Conservation (phyloP, 2,113 vertebrate genomes). For the Poeciliopsis occidentalis region DNA sequence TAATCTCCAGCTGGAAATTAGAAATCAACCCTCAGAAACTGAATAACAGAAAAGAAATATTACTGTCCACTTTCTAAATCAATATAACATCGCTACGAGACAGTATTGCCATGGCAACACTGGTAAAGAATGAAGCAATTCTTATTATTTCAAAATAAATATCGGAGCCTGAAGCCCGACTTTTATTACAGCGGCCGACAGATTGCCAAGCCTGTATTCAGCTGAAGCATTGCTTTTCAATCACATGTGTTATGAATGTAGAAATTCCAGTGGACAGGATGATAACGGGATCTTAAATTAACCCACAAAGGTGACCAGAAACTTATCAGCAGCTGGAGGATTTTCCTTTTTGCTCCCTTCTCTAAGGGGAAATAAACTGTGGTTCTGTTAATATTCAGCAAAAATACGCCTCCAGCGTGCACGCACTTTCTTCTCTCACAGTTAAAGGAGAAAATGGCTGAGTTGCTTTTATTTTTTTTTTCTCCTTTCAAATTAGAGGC, state of each 20-base stretch:
- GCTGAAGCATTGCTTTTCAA: constrained; percentile 96
- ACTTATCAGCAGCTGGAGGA: constrained; percentile 75
- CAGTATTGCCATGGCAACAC: constrained; percentile 99
- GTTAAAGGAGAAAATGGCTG: constrained; percentile 67
- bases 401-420: constrained; percentile 61
- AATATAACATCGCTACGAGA: constrained; percentile 98
- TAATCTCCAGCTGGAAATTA: constrained; percentile 99
- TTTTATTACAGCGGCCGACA: constrained; percentile 98
- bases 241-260: constrained; percentile 95
- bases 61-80: constrained; percentile 99
- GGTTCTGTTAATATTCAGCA: constrained; percentile 68
- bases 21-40: constrained; percentile 98
- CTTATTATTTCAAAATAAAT: constrained; percentile 99
- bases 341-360: constrained; percentile 46
- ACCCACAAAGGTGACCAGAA: constrained; percentile 81
- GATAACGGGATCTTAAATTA: constrained; percentile 84
- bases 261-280: constrained; percentile 90
- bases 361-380: constrained; percentile 45
- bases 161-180: constrained; percentile 94
- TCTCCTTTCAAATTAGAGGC: constrained; percentile 63
- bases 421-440: constrained; percentile 66
- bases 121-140: constrained; percentile 98
- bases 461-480: constrained; percentile 55
- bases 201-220: constrained; percentile 94
- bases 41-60: constrained; percentile 99